These are phyloP conservation scores for Endotricha flammealis DNA, from an alignment of 2,888 invertebrate species.

Conservation along the genomic window DNA sequence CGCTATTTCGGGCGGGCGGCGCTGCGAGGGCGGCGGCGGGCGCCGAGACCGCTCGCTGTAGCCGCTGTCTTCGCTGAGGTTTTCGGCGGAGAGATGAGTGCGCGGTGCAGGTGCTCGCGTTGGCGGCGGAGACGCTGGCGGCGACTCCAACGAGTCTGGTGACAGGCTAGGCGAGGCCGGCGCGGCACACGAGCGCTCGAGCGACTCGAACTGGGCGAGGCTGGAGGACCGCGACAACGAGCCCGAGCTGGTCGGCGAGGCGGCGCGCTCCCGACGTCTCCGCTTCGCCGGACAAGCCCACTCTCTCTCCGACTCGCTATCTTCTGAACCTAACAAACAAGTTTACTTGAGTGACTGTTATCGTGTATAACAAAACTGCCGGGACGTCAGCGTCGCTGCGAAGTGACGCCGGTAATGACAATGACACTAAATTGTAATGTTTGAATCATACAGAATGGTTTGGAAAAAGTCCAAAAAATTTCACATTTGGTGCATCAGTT, in stretches of 20 bases:
- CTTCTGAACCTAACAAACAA: constrained; percentile 65
- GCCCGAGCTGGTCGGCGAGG: constrained; percentile 62
- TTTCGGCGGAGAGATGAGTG: constrained; percentile 83
- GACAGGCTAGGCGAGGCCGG: constrained; percentile 64
- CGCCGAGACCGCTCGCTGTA: constrained; percentile 80
- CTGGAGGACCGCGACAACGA: constrained; percentile 88
- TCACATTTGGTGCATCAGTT: no score
- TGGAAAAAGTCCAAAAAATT: constrained; percentile 50
- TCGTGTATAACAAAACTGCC: no score
- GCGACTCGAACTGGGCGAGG: constrained; percentile 89
- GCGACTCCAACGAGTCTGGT: constrained; percentile 70
- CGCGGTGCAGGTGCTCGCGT: constrained; percentile 48
- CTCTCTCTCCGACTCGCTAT: constrained; percentile 85
- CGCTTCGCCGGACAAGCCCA: constrained; percentile 86
- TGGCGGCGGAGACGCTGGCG: constrained; percentile 59
- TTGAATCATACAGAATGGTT: constrained; percentile 36
- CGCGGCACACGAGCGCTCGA: constrained; percentile 81
- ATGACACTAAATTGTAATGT: constrained; percentile 55
- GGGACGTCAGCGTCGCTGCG: constrained; percentile 35
- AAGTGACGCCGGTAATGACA: constrained; percentile 59
- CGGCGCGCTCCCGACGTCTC: constrained; percentile 79
- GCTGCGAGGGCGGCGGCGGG: constrained; percentile 47
- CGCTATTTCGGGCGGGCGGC: constrained; percentile 56
- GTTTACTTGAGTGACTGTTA: no score
- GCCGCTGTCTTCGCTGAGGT: constrained; percentile 89